Evolutionary conservation across 2,113 vertebrate genomes (phyloP).

Genomic region (Colius striatus): DNA sequence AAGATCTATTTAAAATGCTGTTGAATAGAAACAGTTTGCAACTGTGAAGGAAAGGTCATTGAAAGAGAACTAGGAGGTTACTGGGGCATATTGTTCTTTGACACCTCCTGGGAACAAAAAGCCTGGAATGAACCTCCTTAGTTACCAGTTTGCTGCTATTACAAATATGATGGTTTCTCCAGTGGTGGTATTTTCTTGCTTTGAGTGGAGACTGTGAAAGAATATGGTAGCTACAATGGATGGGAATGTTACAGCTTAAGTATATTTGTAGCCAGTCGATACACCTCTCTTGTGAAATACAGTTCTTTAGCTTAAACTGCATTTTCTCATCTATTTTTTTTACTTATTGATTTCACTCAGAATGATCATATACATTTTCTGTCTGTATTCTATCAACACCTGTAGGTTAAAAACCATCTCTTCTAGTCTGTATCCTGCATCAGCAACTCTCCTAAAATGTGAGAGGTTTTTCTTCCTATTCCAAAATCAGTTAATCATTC

Average conservation of each 20-base stretch:
- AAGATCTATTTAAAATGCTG: constrained; percentile 36
- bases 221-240: not conserved
- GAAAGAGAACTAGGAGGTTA: constrained; percentile 39
- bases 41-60: constrained; percentile 43
- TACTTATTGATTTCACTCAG: not conserved
- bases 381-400: not conserved
- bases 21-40: constrained; percentile 25
- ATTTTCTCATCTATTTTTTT: not conserved
- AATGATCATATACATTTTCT: not conserved
- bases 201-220: not conserved
- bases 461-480: not conserved
- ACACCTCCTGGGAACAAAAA: constrained; percentile 40
- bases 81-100: constrained; percentile 53
- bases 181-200: not conserved
- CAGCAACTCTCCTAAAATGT: not conserved
- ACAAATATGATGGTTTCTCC: not conserved
- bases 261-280: not conserved
- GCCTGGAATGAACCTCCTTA: constrained; percentile 1
- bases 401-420: not conserved
- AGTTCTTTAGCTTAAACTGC: not conserved
- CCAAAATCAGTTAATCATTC: not conserved
- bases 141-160: not conserved
- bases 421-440: not conserved
- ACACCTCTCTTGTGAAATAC: not conserved
- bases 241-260: not conserved